Conservation (phyloP, 2,888 invertebrate genomes). For the Onthophagus sagittarius region DNA sequence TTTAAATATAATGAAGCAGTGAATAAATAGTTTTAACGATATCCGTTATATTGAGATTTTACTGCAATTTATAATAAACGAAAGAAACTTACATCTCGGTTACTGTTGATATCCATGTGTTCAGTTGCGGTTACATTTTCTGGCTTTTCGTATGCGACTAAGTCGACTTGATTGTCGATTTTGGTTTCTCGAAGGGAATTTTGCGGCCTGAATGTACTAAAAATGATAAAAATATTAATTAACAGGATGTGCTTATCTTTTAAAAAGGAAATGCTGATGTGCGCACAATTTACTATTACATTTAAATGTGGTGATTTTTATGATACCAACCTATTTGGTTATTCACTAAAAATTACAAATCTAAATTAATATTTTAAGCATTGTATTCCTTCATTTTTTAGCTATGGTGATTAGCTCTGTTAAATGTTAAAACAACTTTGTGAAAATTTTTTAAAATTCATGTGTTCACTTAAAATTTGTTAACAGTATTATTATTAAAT, state of each 20-base stretch:
- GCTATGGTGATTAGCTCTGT: too few relatives aligned
- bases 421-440: too few relatives aligned
- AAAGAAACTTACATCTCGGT: slow-evolving; percentile 69
- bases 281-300: background rate
- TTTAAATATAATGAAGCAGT: too few relatives aligned
- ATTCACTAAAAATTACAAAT: background rate
- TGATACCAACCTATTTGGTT: too few relatives aligned
- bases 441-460: too few relatives aligned
- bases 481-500: too few relatives aligned
- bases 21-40: too few relatives aligned
- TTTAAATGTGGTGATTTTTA: too few relatives aligned
- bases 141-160: slow-evolving; percentile 38
- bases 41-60: too few relatives aligned
- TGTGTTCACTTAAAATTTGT: too few relatives aligned
- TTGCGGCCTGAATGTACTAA: slow-evolving; percentile 17
- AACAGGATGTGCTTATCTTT: background rate
- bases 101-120: slow-evolving; percentile 56
- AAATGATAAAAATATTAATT: background rate
- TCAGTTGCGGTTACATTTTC: slow-evolving; percentile 41
- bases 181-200: slow-evolving; percentile 57
- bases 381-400: slow-evolving; percentile 6
- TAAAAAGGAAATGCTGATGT: background rate
- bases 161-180: slow-evolving; percentile 54
- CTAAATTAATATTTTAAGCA: slow-evolving; percentile 21
- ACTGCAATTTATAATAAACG: too few relatives aligned